Conservation (phyloP, 2,888 invertebrate genomes). For the Cordilura impudica region DNA sequence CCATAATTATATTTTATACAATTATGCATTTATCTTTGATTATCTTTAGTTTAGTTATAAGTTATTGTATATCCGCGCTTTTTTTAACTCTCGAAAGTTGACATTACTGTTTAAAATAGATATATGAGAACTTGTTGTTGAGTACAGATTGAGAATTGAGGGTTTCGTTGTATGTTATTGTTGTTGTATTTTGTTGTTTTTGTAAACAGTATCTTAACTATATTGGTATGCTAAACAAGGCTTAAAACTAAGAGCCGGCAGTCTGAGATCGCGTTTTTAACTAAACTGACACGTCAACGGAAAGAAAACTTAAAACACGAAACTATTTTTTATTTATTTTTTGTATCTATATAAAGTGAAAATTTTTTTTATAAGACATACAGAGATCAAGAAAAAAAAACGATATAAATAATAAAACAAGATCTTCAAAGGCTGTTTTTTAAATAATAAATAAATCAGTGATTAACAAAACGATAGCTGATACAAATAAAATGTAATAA, state of each 20-base stretch:
- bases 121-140: not conserved
- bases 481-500: not conserved
- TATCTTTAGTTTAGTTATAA: too few relatives aligned
- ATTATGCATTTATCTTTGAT: too few relatives aligned
- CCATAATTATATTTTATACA: too few relatives aligned
- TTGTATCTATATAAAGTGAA: constrained; percentile 42
- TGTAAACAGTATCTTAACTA: constrained; percentile 1
- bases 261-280: constrained; percentile 74
- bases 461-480: not conserved
- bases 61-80: too few relatives aligned
- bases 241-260: constrained; percentile 67
- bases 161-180: too few relatives aligned
- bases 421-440: not conserved
- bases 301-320: constrained; percentile 51
- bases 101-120: not conserved
- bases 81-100: not conserved
- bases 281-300: constrained; percentile 75
- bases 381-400: not conserved
- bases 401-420: not conserved
- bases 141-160: not conserved
- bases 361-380: constrained; percentile 29
- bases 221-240: constrained; percentile 47
- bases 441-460: not conserved
- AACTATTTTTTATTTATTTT: constrained; percentile 11
- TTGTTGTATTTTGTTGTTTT: not conserved